A percentile compares a stretch with the other conserved stretches of the same genome.
Conservation (phyloP, 2,888 invertebrate species). For the Hydropsyche betteni region DNA sequence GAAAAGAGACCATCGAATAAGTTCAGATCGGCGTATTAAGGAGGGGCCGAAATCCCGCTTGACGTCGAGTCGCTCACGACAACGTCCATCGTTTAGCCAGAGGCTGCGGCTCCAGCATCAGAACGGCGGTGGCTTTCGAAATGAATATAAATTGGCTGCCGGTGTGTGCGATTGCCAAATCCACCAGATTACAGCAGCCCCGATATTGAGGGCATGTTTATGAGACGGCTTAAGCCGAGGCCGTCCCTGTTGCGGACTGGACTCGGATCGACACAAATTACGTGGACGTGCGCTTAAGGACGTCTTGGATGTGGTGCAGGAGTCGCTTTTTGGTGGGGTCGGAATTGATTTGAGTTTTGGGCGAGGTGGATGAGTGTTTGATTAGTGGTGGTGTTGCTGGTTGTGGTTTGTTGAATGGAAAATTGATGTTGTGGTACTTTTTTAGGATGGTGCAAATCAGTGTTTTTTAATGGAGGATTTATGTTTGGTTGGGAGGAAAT, state of each 20-base stretch:
- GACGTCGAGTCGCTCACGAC: conserved; percentile 40
- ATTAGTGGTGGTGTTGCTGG: too few relatives aligned
- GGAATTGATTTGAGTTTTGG: too few relatives aligned
- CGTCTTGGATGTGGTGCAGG: too few relatives aligned
- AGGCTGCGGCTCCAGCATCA: conserved; percentile 28
- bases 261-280: conserved; percentile 50
- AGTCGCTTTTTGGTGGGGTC: too few relatives aligned
- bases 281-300: conserved; percentile 34
- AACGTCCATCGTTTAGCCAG: conserved; percentile 48
- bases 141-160: conserved; percentile 54
- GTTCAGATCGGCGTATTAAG: conserved; percentile 3
- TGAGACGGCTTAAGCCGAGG: conserved; percentile 51
- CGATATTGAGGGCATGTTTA: conserved; percentile 60
- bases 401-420: too few relatives aligned
- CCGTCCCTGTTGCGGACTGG: conserved; percentile 54
- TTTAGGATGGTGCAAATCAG: too few relatives aligned
- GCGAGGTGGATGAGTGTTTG: too few relatives aligned
- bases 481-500: too few relatives aligned
- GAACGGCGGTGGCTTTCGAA: conserved; percentile 40
- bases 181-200: conserved; percentile 66
- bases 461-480: too few relatives aligned
- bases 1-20: background rate
- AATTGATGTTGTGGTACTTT: too few relatives aligned
- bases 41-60: conserved; percentile 10
- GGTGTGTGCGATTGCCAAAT: conserved; percentile 65